Conservation (phyloP, 1,140 invertebrate species). For the Orchesella cincta region DNA sequence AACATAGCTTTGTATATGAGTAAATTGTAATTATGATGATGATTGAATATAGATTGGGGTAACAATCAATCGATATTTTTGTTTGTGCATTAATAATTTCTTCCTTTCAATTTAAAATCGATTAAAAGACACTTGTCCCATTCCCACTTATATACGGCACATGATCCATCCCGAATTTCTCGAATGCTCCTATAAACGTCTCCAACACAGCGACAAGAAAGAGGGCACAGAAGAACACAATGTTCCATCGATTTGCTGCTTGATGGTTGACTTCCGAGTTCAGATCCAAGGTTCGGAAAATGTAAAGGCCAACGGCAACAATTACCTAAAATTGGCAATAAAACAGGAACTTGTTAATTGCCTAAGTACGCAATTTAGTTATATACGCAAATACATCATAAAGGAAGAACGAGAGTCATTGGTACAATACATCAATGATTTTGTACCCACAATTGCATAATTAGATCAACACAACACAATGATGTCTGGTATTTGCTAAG, state of each 20-base stretch:
- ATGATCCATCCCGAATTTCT: constrained; percentile 41
- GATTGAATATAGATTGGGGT: neutral
- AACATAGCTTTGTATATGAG: no score
- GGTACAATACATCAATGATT: no score
- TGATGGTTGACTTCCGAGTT: constrained; percentile 29
- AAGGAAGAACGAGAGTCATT: no score
- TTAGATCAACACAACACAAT: neutral
- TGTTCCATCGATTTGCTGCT: constrained; percentile 28
- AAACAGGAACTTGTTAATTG: neutral
- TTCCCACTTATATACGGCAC: no score
- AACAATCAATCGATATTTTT: neutral
- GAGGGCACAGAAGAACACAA: constrained; percentile 21
- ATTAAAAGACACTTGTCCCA: no score
- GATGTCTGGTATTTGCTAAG: neutral
- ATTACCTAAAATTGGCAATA: constrained; percentile 6
- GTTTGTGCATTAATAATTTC: neutral
- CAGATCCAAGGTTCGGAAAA: constrained; percentile 36
- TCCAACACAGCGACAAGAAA: constrained; percentile 27
- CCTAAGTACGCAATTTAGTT: no score
- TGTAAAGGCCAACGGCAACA: constrained; percentile 32
- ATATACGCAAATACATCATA: no score
- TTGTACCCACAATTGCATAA: no score
- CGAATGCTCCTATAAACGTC: constrained; percentile 31
- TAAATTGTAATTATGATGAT: no score
- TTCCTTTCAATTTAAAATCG: neutral